These are phyloP conservation scores for Lichenostomus cassidix DNA, from an alignment of 2,113 vertebrate genomes.

Conservation along the genomic window DNA sequence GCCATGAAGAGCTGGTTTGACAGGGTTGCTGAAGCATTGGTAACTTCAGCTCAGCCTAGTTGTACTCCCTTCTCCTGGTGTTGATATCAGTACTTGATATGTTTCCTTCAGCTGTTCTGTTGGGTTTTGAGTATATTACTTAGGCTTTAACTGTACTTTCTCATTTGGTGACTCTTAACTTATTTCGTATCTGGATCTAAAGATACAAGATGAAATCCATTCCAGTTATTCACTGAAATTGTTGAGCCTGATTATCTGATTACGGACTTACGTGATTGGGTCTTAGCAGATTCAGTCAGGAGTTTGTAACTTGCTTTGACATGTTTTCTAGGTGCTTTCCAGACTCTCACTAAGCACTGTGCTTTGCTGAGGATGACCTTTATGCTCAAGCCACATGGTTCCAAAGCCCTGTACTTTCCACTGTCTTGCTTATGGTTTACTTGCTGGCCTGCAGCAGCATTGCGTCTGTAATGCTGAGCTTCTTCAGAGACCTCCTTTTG, in stretches of 20 bases:
- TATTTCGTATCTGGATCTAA: not conserved
- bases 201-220: not conserved
- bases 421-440: not conserved
- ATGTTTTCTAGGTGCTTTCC: slow-evolving; percentile 22
- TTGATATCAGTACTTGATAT: not conserved
- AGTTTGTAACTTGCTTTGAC: slow-evolving; percentile 24
- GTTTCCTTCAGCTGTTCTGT: not conserved
- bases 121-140: not conserved
- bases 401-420: not conserved
- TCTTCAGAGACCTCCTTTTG: not conserved
- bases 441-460: not conserved
- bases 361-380: not conserved
- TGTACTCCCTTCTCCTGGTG: not conserved
- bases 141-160: not conserved
- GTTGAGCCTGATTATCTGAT: not conserved
- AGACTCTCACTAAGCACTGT: not conserved
- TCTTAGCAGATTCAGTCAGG: not conserved
- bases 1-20: not conserved
- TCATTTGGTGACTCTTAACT: not conserved
- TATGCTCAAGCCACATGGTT: not conserved
- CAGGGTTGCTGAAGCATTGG: not conserved
- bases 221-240: not conserved
- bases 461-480: not conserved
- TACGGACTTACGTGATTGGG: not conserved
- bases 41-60: not conserved